A percentile compares a stretch with the other conserved stretches of the same genome.
Conservation (phyloP, 2,888 invertebrate genomes). For the Eupelmus urozonus region DNA sequence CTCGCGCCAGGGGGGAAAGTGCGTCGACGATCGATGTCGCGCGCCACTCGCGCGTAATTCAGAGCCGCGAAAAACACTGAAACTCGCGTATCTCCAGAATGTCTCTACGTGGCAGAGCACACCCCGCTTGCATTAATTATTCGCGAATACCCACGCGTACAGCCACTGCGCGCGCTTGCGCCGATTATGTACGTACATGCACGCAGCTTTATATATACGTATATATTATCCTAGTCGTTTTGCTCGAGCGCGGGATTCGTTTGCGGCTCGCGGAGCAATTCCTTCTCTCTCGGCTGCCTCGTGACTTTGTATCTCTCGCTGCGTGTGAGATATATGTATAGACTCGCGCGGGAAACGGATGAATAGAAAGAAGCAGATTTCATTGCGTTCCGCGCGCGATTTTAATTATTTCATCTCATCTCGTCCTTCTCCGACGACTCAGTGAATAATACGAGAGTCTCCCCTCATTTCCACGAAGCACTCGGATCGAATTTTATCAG, state of each 20-base stretch:
- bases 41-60: too few relatives aligned
- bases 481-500: too few relatives aligned
- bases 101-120: conserved; percentile 61
- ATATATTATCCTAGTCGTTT: background rate
- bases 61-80: too few relatives aligned
- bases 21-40: too few relatives aligned
- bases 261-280: conserved; percentile 47
- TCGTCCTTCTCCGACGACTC: too few relatives aligned
- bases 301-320: background rate
- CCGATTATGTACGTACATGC: background rate
- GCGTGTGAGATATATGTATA: background rate
- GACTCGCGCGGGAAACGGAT: conserved; percentile 4
- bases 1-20: too few relatives aligned
- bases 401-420: conserved; percentile 25
- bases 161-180: background rate
- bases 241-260: conserved; percentile 45
- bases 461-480: too few relatives aligned
- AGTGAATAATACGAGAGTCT: too few relatives aligned
- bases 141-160: conserved; percentile 6
- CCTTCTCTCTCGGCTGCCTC: conserved; percentile 27
- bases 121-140: conserved; percentile 49
- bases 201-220: background rate
- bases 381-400: conserved; percentile 25
- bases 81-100: conserved; percentile 59
- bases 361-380: conserved; percentile 18